Evolutionary conservation across 2,113 vertebrate genomes (phyloP), one percentile per base, ranked within the genome.

Genomic region (Philantomba maxwellii): DNA sequence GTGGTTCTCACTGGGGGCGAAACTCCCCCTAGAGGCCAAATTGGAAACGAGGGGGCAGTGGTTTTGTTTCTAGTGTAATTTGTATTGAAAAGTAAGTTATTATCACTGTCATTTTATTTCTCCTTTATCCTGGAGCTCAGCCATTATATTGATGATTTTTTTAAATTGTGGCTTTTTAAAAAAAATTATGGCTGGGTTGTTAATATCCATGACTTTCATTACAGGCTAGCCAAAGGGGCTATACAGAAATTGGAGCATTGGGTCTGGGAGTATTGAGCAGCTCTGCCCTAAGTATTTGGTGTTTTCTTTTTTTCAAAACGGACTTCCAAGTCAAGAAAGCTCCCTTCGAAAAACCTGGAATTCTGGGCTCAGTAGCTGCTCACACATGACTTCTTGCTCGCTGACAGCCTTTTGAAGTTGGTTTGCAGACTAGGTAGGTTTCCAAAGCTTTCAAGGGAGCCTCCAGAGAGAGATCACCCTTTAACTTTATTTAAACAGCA

Each of bases 51-150:
- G 51, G 7, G 11, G 43, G 26, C 43, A 39, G 1, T 57, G 58
- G 36, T 91, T 77, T 45, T 82, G 30, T 66, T 51, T 62, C 51
- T 81, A 49, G 30, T 70, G 6, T 55, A 36, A 78, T 62, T 36
- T 82, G 3, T 64, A 66, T 53, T 84, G 26, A 87, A 89, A 95
- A 87, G 47, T n/a, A 93, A 7, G 14, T 75, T 81, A 87, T 91
- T 92, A 77, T 66, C 60, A 36, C 23, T 93, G 19, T 95, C 26
- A 30, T 73, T 94, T 95, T 83, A 75, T 92, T 94, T 96, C 23
- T 95, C 81, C 58, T 83, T 89, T 62, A 45, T 87, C 49, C 23
- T 91, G 28, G 43, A 81, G 23, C 87, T 91, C 75, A 57, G 55
- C 10, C 28, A 86, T 4, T 82, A 66, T 55, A 58, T 78, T 77